These are phyloP conservation scores for Amiota communis DNA, from an alignment of 2,888 invertebrate species.

Conservation along the genomic window DNA sequence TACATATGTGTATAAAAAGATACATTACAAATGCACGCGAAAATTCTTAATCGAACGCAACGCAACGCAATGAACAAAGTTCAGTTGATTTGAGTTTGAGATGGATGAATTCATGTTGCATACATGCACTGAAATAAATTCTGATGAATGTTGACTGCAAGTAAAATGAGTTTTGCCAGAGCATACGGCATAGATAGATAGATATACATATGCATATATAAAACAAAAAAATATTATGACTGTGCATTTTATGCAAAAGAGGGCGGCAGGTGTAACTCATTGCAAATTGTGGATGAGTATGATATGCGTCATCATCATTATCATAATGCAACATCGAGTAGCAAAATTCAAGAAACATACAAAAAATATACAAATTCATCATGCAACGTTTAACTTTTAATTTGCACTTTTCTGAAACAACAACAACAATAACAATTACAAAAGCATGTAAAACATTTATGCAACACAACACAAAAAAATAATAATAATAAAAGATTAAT, in stretches of 20 bases:
- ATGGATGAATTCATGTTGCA: slow-evolving; percentile 58
- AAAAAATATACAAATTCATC: slow-evolving; percentile 41
- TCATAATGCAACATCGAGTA: too few relatives aligned
- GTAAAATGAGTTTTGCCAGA: not conserved
- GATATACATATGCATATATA: not conserved
- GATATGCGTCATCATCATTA: not conserved
- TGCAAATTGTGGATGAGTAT: slow-evolving; percentile 1
- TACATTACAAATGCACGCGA: slow-evolving; percentile 43
- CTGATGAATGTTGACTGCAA: not conserved
- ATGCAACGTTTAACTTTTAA: slow-evolving; percentile 68
- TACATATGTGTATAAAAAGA: not conserved
- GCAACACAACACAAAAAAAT: too few relatives aligned
- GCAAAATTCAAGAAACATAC: too few relatives aligned
- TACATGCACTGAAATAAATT: slow-evolving; percentile 40
- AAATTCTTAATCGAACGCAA: slow-evolving; percentile 66
- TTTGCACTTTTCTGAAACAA: slow-evolving; percentile 50
- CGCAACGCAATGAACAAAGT: slow-evolving; percentile 40
- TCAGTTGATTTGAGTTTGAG: slow-evolving; percentile 19
- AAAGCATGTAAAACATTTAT: not conserved
- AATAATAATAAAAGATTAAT: too few relatives aligned
- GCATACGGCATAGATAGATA: not conserved
- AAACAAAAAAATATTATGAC: not conserved
- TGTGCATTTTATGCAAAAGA: not conserved
- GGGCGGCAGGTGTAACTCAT: slow-evolving; percentile 1
- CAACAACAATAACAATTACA: slow-evolving; percentile 11